Conservation (phyloP, 2,113 vertebrate species). For the Salvelinus namaycush region DNA sequence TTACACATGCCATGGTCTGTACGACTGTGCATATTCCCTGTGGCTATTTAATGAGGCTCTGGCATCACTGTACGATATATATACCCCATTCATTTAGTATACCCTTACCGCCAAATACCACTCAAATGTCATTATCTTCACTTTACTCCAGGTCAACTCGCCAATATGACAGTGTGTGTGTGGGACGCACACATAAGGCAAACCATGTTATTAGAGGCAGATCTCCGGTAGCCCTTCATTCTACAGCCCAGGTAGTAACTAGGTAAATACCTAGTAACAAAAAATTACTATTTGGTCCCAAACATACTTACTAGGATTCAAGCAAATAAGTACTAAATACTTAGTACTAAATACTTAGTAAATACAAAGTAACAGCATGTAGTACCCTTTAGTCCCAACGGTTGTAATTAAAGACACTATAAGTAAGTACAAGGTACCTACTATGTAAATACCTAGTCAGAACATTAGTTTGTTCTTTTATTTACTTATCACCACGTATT, state of each 20-base stretch:
- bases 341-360: too few species aligned
- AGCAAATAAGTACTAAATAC: too few species aligned
- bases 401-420: too few species aligned
- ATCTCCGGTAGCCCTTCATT: background rate
- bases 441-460: too few species aligned
- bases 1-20: background rate
- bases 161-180: background rate
- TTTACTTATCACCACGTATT: too few species aligned
- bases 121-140: background rate
- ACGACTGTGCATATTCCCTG: background rate
- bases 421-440: too few species aligned
- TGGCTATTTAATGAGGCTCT: conserved; percentile 17
- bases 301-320: too few species aligned
- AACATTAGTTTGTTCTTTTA: too few species aligned
- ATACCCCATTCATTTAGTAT: background rate
- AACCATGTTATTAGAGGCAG: background rate
- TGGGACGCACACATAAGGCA: background rate
- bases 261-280: background rate
- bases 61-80: background rate
- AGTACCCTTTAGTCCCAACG: too few species aligned
- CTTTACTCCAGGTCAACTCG: background rate
- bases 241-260: background rate
- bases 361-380: too few species aligned
- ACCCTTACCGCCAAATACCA: background rate
- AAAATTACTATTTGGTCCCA: background rate